Base-by-base conservation (phyloP, 2,888 invertebrate genomes). In the Apamea anceps region DNA sequence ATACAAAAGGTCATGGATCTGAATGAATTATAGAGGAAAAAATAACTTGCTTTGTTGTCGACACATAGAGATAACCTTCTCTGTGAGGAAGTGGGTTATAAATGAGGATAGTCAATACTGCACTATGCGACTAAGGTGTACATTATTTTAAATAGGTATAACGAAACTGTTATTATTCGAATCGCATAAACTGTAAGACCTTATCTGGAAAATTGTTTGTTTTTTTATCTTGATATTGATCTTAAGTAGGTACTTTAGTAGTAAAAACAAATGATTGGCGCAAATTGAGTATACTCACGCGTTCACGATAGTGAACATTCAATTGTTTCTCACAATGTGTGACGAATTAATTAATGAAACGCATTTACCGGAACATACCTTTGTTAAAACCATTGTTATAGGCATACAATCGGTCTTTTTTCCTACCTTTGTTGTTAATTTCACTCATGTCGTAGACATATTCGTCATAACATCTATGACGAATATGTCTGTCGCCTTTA, bases 61-160 rank as follows among this genome's bases (percentile, higher is more conserved):
- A 77, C 48, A 25, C 72, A 18, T 67, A 32, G 63, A 79, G 86
- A 85, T 85, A 85, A 85, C 86, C 83, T 86, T 80, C 75, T 74
- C 37, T n/a, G 63, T 60, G 21, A 57, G 78, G 78, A 81, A 85
- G 74, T 68, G n/a, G 62, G 72, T 66, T 63, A 74, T 63, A 81
- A 42, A 78, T 42, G 32, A 78, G 72, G 70, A 81, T 75, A 63
- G 51, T 42, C 10, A 63, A 42, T 73, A 21, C 62, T 62, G 6
- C 7, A 54, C 15, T 37, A 79, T 25, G 48, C 12, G 65, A 77
- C 68, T 32, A 72, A 75, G 4, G 32, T 75, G 42, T 57, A n/a
- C 6, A 63, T 63, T 13, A 72, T 70, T 57, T 54, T 48, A 73
- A 66, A 51, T 32, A 37, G n/a, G n/a, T 45, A 51, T 42, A 67